A percentile compares a stretch with the other conserved stretches of the same genome.
Conservation (phyloP, 2,797 vertebrate species). For the Vireo griseus region DNA sequence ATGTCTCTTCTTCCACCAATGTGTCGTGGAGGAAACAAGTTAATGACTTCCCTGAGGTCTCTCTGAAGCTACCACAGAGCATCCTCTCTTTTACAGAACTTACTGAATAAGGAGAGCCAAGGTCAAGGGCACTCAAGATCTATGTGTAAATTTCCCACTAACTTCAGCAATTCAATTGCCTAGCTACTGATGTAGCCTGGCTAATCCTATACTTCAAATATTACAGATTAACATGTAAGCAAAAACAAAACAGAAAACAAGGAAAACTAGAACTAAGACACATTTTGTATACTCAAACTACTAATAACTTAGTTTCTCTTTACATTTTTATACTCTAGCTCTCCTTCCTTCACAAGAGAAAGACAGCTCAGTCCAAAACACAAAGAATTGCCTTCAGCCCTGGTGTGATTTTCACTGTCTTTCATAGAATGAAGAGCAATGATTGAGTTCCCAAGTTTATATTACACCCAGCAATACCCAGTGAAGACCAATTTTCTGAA, state of each 20-base stretch:
- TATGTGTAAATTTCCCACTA: background rate
- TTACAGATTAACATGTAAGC: background rate
- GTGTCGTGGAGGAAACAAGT: background rate
- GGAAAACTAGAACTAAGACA: background rate
- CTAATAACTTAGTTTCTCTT: background rate
- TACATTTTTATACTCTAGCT: background rate
- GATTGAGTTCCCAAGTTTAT: background rate
- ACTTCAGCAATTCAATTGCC: background rate
- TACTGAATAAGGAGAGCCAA: background rate
- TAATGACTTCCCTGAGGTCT: background rate
- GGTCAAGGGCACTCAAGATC: background rate
- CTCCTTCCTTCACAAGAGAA: background rate
- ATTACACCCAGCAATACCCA: background rate
- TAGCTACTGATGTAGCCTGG: background rate
- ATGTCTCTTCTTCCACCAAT: background rate
- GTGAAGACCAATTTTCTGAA: background rate
- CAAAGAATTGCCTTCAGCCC: background rate
- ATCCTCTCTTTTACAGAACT: background rate
- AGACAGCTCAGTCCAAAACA: background rate
- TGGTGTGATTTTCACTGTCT: background rate
- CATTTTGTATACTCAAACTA: background rate
- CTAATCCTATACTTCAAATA: background rate
- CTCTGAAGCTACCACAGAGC: background rate
- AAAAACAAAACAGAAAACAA: background rate
- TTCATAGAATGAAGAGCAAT: background rate